These are phyloP conservation scores for Plotosus lineatus DNA, from an alignment of 2,113 vertebrate genomes.

Conservation along the genomic window DNA sequence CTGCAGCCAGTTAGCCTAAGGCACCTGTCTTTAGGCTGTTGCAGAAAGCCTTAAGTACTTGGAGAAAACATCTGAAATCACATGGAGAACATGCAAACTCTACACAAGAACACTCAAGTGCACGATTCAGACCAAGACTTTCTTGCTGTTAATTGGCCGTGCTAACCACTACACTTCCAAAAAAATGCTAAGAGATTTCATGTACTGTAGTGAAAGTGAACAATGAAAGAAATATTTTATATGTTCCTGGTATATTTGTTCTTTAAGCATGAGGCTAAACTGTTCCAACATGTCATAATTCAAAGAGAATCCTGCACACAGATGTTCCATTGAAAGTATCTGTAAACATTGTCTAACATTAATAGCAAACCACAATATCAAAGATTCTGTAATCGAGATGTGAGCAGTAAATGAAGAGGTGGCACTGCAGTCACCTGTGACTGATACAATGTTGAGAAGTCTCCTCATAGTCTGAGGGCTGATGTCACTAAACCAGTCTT, in stretches of 20 bases:
- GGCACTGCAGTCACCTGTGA: slow-evolving; percentile 78
- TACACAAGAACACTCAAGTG: no score
- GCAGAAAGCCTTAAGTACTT: no score
- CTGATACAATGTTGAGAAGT: slow-evolving; percentile 95
- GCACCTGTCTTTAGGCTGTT: no score
- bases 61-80: no score
- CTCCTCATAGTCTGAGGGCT: slow-evolving; percentile 98
- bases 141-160: no score
- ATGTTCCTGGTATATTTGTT: not conserved
- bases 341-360: not conserved
- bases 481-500: slow-evolving; percentile 99
- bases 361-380: not conserved
- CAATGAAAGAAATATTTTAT: not conserved
- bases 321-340: not conserved
- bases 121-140: no score
- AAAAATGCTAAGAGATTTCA: no score
- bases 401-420: not conserved
- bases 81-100: no score
- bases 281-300: not conserved
- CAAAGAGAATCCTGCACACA: not conserved
- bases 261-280: not conserved
- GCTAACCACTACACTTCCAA: no score
- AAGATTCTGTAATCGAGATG: not conserved
- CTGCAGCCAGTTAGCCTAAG: no score
- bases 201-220: not conserved